Evolutionary conservation across 2,797 vertebrate genomes (phyloP), one percentile per base, ranked within the genome.

Genomic region (Syndactyla subalaris): DNA sequence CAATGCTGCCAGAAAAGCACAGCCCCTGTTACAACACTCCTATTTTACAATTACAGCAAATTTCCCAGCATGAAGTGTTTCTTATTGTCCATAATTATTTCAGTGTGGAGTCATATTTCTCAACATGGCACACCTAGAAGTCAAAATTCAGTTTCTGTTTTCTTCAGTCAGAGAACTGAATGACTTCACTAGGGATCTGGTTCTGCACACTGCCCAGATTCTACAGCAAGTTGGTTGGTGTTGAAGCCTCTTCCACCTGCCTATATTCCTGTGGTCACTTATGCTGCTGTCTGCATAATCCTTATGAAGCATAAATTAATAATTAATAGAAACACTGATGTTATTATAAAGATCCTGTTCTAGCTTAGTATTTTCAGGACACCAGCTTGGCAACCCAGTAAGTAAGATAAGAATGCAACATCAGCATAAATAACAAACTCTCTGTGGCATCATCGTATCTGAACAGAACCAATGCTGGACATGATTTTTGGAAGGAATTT

Each of bases 221-320:
- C 45, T 82, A 17, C 29, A 73, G 41, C 0, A 0, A 70, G 7
- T 14, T 87, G 12, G 11, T 55, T 7, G 7, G 7, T 2, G 0
- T 34, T 46, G 79, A 89, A 81, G 41, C 22, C 29, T 65, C 21
- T 78, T 72, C 45, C 29, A 18, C 13, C n/a, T 63, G 39, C 41
- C 43, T 78, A 20, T 49, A 70, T 83, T 46, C 62, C 75, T 94
- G 43, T 84, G 26, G 38, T 76, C 27, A 55, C 61, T 87, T 83
- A 54, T 43, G 63, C 73, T 54, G 12, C 26, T 85, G 27, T 79
- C 41, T 89, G 61, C 32, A 38, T 88, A 59, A 36, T 78, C 54
- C 65, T 80, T 78, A 41, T 62, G 66, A 93, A 83, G 23, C 18
- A 89, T 45, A 94, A 86, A 75, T 61, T 3, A 66, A 46, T 77